These are phyloP conservation scores for Tetraodon nigroviridis DNA, from an alignment of 2,113 vertebrate species.

Conservation along the genomic window DNA sequence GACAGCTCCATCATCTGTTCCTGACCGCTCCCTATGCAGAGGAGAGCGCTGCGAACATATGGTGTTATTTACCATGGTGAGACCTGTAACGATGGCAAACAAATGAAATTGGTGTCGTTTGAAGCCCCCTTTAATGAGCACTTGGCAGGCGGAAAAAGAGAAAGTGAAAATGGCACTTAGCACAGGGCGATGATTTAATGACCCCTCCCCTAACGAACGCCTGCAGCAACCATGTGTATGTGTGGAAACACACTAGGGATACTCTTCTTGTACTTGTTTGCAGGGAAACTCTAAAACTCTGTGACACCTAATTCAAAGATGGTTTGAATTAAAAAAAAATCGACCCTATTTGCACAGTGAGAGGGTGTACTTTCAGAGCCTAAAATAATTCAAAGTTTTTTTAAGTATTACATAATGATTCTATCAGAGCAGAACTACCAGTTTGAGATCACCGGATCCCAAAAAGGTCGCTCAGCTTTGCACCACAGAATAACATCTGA, in stretches of 20 bases:
- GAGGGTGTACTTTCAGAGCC: too few species aligned
- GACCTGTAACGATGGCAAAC: constrained; percentile 36
- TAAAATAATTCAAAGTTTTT: too few species aligned
- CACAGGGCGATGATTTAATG: constrained; percentile 3
- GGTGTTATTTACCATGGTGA: constrained; percentile 47
- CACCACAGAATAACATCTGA: not conserved
- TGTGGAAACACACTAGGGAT: constrained; percentile 12
- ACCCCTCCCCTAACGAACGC: not conserved
- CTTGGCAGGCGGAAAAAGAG: not conserved
- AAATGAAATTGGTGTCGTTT: constrained; percentile 34
- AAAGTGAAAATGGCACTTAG: constrained; percentile 5
- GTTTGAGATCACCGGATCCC: not conserved
- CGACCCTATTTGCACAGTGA: too few species aligned
- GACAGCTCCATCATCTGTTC: constrained; percentile 55
- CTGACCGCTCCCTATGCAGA: constrained; percentile 49
- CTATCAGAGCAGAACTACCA: not conserved
- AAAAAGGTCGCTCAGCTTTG: not conserved
- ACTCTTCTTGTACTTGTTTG: too few species aligned
- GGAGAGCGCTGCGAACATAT: constrained; percentile 47
- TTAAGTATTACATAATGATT: too few species aligned
- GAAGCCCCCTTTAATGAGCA: not conserved
- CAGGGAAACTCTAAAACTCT: too few species aligned
- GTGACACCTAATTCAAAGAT: too few species aligned
- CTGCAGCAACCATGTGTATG: not conserved
- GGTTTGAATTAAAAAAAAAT: too few species aligned